phyloP scores from a whole-genome alignment of 2,888 invertebrate species.

The Acleris emargana region DNA sequence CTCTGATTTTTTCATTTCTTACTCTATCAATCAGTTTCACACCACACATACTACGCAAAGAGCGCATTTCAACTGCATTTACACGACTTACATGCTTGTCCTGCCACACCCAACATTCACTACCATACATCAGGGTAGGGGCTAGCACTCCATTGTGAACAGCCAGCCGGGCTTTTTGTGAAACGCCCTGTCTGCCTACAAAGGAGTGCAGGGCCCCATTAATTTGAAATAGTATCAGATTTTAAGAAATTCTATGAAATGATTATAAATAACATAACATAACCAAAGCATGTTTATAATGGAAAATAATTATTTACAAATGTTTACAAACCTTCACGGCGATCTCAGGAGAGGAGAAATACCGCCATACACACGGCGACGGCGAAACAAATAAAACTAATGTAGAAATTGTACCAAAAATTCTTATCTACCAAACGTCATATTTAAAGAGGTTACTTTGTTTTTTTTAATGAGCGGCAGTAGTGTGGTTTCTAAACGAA shows the following conservation, averaged over 20 bases:
- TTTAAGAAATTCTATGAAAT: not conserved
- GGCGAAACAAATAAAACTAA: not conserved
- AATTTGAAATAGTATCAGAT: not conserved
- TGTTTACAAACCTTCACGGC: not conserved
- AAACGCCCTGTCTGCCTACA: no score
- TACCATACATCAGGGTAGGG: no score
- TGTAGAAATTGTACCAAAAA: conserved; percentile 6
- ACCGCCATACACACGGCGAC: not conserved
- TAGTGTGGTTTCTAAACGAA: not conserved
- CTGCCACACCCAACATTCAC: no score
- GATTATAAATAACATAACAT: no score
- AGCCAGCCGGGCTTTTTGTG: no score
- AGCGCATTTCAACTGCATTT: no score
- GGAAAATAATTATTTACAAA: not conserved
- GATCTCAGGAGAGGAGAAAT: not conserved
- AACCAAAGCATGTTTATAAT: not conserved
- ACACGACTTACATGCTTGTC: no score
- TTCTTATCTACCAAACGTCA: conserved; percentile 7
- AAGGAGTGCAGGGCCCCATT: no score
- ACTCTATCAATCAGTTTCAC: no score
- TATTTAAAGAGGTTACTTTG: conserved; percentile 4
- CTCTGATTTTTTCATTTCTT: no score
- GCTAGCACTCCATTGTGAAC: no score
- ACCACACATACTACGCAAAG: no score
- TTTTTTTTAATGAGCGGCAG: not conserved